Conservation (phyloP, 2,113 vertebrate genomes). For the Pyxicephalus adspersus region DNA sequence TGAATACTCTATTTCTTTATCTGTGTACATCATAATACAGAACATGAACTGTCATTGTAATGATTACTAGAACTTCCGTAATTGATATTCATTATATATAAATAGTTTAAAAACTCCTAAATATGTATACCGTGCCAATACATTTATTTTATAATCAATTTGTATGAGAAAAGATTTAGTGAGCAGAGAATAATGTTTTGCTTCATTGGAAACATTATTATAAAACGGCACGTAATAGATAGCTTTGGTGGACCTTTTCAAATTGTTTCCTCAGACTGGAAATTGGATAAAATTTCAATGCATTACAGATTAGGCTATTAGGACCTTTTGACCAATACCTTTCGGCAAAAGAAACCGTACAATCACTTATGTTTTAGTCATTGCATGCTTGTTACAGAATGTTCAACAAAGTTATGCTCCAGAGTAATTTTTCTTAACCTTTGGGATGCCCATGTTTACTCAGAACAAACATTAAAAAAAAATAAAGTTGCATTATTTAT, state of each 20-base stretch:
- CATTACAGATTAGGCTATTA: constrained; percentile 26
- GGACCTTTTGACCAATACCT: constrained; percentile 29
- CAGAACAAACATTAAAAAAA: no score
- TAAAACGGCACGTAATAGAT: neutral
- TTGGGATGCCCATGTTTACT: no score
- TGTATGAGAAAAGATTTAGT: neutral
- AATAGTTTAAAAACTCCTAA: neutral
- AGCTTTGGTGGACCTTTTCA: neutral
- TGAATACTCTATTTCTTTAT: no score
- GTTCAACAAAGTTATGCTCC: neutral
- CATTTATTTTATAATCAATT: neutral
- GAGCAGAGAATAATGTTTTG: neutral
- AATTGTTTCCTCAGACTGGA: constrained; percentile 34
- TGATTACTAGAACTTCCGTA: neutral
- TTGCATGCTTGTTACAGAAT: constrained; percentile 3
- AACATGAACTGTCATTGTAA: no score
- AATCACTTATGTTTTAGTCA: constrained; percentile 1
- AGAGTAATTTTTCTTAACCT: neutral
- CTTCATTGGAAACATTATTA: constrained; percentile 1
- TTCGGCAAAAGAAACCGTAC: constrained; percentile 13
- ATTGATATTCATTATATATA: neutral
- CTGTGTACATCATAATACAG: no score
- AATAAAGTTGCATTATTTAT: no score
- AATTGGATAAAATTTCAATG: constrained; percentile 19
- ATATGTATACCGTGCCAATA: neutral